A percentile compares a stretch with the other conserved stretches of the same genome.
Conservation (phyloP, 2,113 vertebrate genomes). For the Eretmodus cyanostictus region DNA sequence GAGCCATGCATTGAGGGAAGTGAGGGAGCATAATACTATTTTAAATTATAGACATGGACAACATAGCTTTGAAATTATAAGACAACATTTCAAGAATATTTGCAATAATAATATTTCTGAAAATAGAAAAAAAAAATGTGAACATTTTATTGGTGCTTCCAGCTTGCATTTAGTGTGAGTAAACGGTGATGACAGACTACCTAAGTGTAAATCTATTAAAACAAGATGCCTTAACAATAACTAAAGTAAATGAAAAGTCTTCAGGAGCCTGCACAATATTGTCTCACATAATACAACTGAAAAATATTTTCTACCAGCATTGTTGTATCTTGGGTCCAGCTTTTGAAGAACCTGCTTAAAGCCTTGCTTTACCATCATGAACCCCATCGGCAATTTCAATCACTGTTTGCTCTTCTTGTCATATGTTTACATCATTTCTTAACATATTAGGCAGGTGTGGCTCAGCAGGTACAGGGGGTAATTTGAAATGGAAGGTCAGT, state of each 20-base stretch:
- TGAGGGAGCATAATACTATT: not conserved
- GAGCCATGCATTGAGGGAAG: not conserved
- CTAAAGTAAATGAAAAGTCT: not conserved
- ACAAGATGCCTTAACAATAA: not conserved
- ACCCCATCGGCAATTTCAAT: not conserved
- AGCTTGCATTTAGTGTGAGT: not conserved
- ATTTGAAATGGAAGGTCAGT: not conserved
- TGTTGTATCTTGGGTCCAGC: not conserved
- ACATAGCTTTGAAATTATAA: not conserved
- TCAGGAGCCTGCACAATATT: not conserved
- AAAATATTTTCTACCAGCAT: not conserved
- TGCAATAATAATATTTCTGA: not conserved
- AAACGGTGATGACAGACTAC: not conserved
- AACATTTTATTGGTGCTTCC: not conserved
- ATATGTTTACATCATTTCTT: not conserved
- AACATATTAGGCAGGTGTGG: not conserved
- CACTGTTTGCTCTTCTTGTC: not conserved
- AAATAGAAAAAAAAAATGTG: not conserved
- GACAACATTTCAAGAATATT: not conserved
- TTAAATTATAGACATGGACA: not conserved
- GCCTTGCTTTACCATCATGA: not conserved
- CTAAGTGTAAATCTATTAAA: not conserved
- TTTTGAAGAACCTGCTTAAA: not conserved
- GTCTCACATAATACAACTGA: not conserved
- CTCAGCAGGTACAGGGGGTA: not conserved